Conservation (phyloP, 2,113 vertebrate genomes). For the Chaetops frenatus region DNA sequence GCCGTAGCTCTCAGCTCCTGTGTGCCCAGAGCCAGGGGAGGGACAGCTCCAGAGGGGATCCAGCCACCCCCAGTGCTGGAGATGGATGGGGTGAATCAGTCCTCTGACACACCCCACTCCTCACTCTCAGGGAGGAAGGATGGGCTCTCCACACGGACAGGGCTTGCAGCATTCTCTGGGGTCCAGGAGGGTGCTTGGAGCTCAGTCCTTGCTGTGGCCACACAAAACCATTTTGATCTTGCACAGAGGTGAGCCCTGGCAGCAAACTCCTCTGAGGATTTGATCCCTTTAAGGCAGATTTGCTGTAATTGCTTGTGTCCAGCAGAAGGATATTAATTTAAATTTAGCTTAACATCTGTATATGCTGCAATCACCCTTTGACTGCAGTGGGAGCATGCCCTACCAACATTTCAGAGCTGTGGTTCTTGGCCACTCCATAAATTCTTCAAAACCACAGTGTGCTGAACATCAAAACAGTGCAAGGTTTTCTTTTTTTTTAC, state of each 20-base stretch:
- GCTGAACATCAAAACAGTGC: not conserved
- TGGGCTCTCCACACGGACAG: not conserved
- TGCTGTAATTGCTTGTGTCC: not conserved
- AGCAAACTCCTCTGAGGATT: not conserved
- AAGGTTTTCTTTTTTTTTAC: not conserved
- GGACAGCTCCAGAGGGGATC: not conserved
- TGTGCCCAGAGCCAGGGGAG: not conserved
- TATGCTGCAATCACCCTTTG: not conserved
- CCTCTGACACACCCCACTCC: not conserved
- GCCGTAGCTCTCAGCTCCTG: not conserved
- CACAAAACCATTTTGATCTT: not conserved
- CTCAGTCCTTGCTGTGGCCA: not conserved
- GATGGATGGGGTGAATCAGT: not conserved
- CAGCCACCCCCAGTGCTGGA: not conserved
- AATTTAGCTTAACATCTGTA: not conserved
- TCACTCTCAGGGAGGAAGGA: not conserved
- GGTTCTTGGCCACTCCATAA: not conserved
- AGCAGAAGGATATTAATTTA: not conserved
- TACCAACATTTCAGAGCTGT: not conserved
- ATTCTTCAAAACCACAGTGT: not conserved
- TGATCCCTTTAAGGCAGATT: not conserved
- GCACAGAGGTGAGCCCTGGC: not conserved
- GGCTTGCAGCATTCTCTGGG: not conserved
- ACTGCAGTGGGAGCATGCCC: not conserved
- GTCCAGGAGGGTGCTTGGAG: not conserved